Evolutionary conservation across 2,797 vertebrate genomes (phyloP).

Genomic region (Pipistrellus pipistrellus): DNA sequence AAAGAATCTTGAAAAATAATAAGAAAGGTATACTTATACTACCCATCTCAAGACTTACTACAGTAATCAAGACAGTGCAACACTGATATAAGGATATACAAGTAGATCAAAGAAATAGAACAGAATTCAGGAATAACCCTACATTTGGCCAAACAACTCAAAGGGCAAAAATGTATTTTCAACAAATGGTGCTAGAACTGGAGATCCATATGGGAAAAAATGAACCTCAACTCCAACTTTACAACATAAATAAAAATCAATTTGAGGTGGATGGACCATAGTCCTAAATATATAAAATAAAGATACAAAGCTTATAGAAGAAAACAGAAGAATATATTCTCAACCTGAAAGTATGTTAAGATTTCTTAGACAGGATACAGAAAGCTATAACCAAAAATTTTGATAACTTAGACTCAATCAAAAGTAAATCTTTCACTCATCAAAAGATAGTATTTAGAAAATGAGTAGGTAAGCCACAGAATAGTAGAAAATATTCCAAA

Average conservation of each 20-base stretch:
- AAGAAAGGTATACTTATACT: background rate
- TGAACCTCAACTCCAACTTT: background rate
- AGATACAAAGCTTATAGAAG: background rate
- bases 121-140: background rate
- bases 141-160: background rate
- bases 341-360: background rate
- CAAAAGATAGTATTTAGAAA: slow-evolving; percentile 6
- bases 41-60: background rate
- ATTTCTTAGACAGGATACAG: background rate
- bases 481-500: slow-evolving; percentile 34
- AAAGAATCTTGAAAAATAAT: slow-evolving; percentile 6
- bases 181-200: background rate
- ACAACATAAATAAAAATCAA: slow-evolving; percentile 33
- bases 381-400: slow-evolving; percentile 10
- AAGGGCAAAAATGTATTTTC: background rate
- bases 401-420: background rate
- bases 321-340: slow-evolving; percentile 24
- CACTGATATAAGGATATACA: background rate
- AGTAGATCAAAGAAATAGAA: background rate
- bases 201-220: background rate
- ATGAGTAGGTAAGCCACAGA: background rate
- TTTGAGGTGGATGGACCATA: background rate
- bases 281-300: background rate
- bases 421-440: slow-evolving; percentile 48
- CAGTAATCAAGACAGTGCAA: background rate